phyloP scores from a whole-genome alignment of 2,797 vertebrate genomes.

The Glyptemys insculpta region DNA sequence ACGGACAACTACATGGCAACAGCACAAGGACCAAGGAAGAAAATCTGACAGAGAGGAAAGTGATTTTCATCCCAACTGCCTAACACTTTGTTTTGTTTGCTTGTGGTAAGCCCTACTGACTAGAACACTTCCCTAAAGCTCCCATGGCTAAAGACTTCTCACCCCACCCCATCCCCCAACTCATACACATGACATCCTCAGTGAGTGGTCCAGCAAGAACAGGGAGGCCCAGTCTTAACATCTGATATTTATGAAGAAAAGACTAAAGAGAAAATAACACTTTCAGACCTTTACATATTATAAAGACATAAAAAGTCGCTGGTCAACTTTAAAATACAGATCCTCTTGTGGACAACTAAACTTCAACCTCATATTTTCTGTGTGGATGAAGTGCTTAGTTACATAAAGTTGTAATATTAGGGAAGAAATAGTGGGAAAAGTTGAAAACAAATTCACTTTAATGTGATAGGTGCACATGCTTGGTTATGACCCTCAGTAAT shows the following conservation, averaged over 20 bases:
- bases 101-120: background rate
- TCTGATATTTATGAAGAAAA: background rate
- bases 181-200: background rate
- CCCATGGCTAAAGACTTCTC: background rate
- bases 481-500: background rate
- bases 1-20: rapidly evolving
- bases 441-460: background rate
- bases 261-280: background rate
- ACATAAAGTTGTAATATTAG: background rate
- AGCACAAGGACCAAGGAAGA: background rate
- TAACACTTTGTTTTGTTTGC: background rate
- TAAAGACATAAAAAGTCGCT: background rate
- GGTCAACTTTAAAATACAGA: background rate
- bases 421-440: background rate
- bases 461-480: background rate
- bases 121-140: background rate
- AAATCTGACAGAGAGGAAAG: background rate
- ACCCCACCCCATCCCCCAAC: background rate
- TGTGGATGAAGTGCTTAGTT: background rate
- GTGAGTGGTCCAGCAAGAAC: background rate
- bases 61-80: background rate
- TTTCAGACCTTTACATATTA: background rate
- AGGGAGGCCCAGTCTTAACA: background rate
- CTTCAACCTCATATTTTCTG: background rate
- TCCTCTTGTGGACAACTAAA: background rate